Conservation (phyloP, 2,113 vertebrate species). For the Anoura caudifer region DNA sequence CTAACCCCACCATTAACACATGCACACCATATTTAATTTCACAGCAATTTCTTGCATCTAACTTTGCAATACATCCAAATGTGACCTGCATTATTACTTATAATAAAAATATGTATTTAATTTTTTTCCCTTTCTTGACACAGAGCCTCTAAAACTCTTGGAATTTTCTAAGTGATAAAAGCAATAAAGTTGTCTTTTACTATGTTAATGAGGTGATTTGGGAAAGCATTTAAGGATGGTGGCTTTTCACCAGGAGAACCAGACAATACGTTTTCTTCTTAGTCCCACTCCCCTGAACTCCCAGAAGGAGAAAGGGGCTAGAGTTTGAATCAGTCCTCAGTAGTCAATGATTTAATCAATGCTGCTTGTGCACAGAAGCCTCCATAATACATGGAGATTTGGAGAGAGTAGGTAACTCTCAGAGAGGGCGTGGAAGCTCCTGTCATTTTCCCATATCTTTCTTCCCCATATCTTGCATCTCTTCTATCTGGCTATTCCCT, state of each 20-base stretch:
- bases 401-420: not conserved
- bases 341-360: not conserved
- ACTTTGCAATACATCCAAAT: not conserved
- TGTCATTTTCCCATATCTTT: not conserved
- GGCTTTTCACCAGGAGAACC: not conserved
- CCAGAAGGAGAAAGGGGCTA: not conserved
- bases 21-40: not conserved
- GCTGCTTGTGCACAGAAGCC: not conserved
- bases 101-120: not conserved
- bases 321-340: not conserved
- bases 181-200: not conserved
- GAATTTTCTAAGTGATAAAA: not conserved
- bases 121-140: not conserved
- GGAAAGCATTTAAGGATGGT: not conserved
- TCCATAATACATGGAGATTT: not conserved
- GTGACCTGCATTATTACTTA: not conserved
- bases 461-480: not conserved
- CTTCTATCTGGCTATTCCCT: not conserved
- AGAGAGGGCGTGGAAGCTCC: not conserved
- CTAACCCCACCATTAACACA: not conserved
- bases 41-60: not conserved
- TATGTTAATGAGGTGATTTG: not conserved
- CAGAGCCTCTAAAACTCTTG: not conserved
- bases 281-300: not conserved
- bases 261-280: not conserved